Evolutionary conservation across 2,888 invertebrate species (phyloP), one percentile per base, ranked within the genome.

Genomic region (Agrotis ipsilon): DNA sequence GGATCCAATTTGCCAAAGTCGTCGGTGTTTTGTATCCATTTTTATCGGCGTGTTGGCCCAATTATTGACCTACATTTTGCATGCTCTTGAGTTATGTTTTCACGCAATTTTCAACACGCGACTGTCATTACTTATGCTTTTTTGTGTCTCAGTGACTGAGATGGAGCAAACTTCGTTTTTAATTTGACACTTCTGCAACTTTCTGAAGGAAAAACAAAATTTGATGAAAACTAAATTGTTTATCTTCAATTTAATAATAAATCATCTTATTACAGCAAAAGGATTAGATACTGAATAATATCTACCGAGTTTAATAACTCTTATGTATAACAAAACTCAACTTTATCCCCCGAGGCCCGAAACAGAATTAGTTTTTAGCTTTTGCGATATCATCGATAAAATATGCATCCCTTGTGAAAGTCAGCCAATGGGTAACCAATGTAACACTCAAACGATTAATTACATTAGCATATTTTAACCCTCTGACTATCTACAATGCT

Each of bases 1-100:
- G 68, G 62, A 78, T 80, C 77, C 83, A 80, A 83, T 87, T 87
- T 86, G 80, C 75, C 77, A 77, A 80, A 83, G 84, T 85, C 82
- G 80, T 80, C 72, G 68, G 68, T 80, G 73, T 85, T 82, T n/a
- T 81, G 72, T 77, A 69, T 69, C 73, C 70, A 83, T 82, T 84
- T 87, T 86, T 86, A 83, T 85, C 80, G 75, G 77, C 27, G 59
- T 58, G 73, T 59, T 75, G 72, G 24, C 68, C 68, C 73, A 81
- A 76, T 81, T 78, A 83, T 78, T 79, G 70, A 72, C 66, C 74
- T 70, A 79, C 59, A 72, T 84, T 72, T 75, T 68, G 63, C 68
- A 75, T 74, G 70, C 52, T 78, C 45, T 75, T 76, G 61, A 69
- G 49, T 76, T 73, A 4, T 58, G 18, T 74, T 65, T 73, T 59